These are phyloP conservation scores for Gobius niger DNA, from an alignment of 2,113 vertebrate genomes.

Conservation along the genomic window DNA sequence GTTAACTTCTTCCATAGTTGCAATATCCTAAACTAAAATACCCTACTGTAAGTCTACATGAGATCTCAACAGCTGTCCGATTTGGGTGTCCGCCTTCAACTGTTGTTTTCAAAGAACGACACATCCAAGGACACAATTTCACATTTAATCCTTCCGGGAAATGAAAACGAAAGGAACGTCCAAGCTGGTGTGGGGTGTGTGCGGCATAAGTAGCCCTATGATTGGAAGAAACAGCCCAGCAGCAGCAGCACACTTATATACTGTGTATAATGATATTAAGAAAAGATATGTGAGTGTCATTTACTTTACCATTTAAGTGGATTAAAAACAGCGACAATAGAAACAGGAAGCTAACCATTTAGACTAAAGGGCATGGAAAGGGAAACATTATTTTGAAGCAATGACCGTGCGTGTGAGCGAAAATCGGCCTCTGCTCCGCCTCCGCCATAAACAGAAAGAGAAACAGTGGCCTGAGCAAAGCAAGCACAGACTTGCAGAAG, in stretches of 20 bases:
- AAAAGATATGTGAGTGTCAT: no score
- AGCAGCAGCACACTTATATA: slow-evolving; percentile 3
- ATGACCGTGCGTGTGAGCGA: no score
- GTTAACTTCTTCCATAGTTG: slow-evolving; percentile 49
- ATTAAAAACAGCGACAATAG: neutral
- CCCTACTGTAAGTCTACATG: slow-evolving; percentile 2
- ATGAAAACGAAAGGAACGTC: slow-evolving; percentile 85
- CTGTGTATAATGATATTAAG: neutral
- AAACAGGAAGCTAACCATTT: neutral
- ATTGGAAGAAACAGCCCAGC: slow-evolving; percentile 43
- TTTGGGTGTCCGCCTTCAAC: neutral
- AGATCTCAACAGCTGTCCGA: neutral
- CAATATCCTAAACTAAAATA: neutral
- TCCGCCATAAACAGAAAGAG: slow-evolving; percentile 5
- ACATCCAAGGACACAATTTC: slow-evolving; percentile 24
- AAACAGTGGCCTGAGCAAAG: no score
- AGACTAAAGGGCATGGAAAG: neutral
- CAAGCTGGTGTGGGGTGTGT: slow-evolving; percentile 30
- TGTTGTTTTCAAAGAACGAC: neutral
- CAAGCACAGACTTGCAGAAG: no score
- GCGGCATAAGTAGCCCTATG: neutral
- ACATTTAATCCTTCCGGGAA: slow-evolving; percentile 79
- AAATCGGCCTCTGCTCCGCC: no score
- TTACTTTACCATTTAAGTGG: no score
- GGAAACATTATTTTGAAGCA: no score